Evolutionary conservation across 2,888 invertebrate species (phyloP).

Genomic region (Acrobasis repandana): DNA sequence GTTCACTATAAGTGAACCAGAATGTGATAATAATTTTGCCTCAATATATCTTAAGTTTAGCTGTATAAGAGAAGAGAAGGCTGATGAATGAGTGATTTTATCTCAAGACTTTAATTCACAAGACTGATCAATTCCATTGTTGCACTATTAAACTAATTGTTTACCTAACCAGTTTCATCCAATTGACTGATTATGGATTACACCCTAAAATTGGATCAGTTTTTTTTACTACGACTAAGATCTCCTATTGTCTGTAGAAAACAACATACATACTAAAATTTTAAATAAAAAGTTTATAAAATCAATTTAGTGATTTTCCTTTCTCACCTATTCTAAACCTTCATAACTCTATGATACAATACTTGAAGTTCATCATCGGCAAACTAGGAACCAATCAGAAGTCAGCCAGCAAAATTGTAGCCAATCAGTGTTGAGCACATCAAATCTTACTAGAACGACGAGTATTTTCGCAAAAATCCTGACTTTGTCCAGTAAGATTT

Average conservation of each 20-base stretch:
- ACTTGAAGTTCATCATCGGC: constrained; percentile 23
- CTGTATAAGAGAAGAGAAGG: not conserved
- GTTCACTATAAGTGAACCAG: constrained; percentile 21
- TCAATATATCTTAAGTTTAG: not conserved
- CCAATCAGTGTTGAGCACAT: not conserved
- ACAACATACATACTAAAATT: constrained; percentile 12
- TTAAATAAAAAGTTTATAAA: not conserved
- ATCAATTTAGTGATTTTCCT: constrained; percentile 19
- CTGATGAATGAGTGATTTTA: constrained; percentile 25
- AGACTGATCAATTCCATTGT: constrained; percentile 25
- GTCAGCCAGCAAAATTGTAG: constrained; percentile 12
- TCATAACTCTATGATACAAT: constrained; percentile 22
- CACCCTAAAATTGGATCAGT: not conserved
- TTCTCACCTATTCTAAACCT: constrained; percentile 27
- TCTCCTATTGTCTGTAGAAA: constrained; percentile 3
- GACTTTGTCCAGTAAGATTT: too few relatives aligned
- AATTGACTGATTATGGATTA: constrained; percentile 3
- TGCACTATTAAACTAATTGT: constrained; percentile 24
- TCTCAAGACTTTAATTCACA: constrained; percentile 23
- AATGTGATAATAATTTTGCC: constrained; percentile 7
- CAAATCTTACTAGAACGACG: not conserved
- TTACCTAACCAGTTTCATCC: constrained; percentile 19
- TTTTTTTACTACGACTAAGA: not conserved
- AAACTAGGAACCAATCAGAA: constrained; percentile 27
- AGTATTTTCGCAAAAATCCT: not conserved